Base-by-base conservation (phyloP, 2,797 vertebrate genomes). In the Prionace glauca region DNA sequence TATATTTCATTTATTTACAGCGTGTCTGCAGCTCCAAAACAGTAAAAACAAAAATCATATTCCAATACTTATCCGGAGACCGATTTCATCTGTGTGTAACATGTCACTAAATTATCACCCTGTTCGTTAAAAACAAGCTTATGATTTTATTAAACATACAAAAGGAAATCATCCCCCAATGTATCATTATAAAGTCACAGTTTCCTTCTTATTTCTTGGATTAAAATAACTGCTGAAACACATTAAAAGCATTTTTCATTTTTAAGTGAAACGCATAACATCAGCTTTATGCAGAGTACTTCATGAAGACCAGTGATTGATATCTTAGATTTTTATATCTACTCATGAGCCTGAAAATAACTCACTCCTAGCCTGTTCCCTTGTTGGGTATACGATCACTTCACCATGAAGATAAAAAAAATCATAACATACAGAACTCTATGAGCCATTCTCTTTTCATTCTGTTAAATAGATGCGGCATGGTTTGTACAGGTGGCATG, bases 1-100 rank as follows among this genome's bases (percentile, higher is more conserved):
- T 95, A 77, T 74, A 74, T 74, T 95, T 95, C 93, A 95, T 95
- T 77, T 77, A 95, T 95, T 77, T 74, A 95, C 67, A 95, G 32
- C 71, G 60, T 74, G 24, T 95, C 71, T 77, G 93, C 93, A 72
- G 71, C 29, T 77, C 93, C 45, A 50, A 77, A 95, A 77, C 93
- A n/a, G 29, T 74, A 72, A 56, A 95, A 77, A 95, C 26, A 77
- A 95, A 95, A 95, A 95, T 74, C 71, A 77, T 18, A 74, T 74
- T 77, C 41, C 69, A 74, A 74, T 77, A 56, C 62, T 69, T 92
- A 24, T 91, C 69, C 62, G 20, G n/a, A n/a, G 32, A 12, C 62
- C 69, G 90, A 69, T 92, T 92, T 36, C 65, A 36, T 92, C 90
- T 92, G 90, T 36, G 62, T 69, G 90, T n/a, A 67, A 92, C 62